phyloP scores from a whole-genome alignment of 2,113 vertebrate species.

The Vireo altiloquus region DNA sequence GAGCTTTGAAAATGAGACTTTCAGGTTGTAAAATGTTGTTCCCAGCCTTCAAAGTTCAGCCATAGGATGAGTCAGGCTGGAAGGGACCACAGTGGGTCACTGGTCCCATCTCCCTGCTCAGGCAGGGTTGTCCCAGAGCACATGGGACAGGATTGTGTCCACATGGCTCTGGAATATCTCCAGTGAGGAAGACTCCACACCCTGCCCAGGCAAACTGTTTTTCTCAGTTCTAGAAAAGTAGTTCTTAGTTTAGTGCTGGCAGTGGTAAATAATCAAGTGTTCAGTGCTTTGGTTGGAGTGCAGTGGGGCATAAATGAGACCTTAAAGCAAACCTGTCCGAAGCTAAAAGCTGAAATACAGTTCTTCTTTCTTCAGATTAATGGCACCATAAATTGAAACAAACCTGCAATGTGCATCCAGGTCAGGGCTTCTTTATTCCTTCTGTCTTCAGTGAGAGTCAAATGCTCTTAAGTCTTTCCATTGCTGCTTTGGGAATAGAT shows the following conservation, averaged over 20 bases:
- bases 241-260: neutral
- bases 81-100: neutral
- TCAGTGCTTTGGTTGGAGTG: neutral
- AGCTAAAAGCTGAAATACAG: neutral
- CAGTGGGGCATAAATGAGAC: neutral
- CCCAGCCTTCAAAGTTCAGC: neutral
- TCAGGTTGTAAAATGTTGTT: neutral
- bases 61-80: neutral
- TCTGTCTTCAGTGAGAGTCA: neutral
- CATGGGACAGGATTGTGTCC: neutral
- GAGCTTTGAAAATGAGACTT: neutral
- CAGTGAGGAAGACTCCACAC: neutral
- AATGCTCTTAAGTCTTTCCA: neutral
- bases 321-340: neutral
- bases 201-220: neutral
- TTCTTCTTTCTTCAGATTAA: neutral
- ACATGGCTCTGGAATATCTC: neutral
- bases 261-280: neutral
- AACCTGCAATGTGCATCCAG: neutral
- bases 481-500: neutral
- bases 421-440: neutral
- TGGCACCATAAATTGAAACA: neutral
- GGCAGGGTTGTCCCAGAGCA: neutral
- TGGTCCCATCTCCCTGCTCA: neutral
- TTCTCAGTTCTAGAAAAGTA: neutral